Conservation (phyloP, 2,797 vertebrate genomes). For the Nannoperca australis region DNA sequence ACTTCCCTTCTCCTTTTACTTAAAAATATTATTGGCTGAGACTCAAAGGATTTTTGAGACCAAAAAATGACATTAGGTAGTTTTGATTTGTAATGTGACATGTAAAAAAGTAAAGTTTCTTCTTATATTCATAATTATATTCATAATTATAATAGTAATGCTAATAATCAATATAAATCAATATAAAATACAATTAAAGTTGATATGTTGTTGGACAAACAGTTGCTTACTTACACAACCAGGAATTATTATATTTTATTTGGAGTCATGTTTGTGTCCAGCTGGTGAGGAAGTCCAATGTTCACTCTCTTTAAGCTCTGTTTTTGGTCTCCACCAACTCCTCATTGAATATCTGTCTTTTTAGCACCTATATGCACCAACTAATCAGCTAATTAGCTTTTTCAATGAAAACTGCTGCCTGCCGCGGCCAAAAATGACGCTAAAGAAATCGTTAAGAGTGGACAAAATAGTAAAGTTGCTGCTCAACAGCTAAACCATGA, state of each 20-base stretch:
- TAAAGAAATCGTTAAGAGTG: neutral
- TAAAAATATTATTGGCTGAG: slow-evolving; percentile 28
- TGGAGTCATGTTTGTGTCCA: neutral
- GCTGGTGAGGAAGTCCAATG: neutral
- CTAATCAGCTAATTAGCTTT: too few species aligned
- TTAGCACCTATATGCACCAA: too few species aligned
- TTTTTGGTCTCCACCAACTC: too few species aligned
- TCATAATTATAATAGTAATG: too few species aligned
- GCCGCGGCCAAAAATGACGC: too few species aligned
- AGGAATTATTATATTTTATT: neutral
- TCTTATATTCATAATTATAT: neutral
- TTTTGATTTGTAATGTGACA: neutral
- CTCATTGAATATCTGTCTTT: too few species aligned
- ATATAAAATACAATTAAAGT: too few species aligned
- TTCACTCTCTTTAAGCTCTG: too few species aligned
- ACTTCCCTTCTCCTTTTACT: slow-evolving; percentile 36
- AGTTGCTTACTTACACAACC: too few species aligned
- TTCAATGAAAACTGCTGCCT: too few species aligned
- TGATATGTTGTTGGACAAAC: too few species aligned
- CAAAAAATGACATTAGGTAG: neutral
- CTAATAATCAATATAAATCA: too few species aligned
- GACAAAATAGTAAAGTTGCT: neutral
- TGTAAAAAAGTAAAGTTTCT: neutral
- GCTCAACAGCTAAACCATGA: neutral
- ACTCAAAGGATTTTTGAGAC: neutral